Base-by-base conservation (phyloP, 2,113 vertebrate genomes). In the Calidris pugnax region DNA sequence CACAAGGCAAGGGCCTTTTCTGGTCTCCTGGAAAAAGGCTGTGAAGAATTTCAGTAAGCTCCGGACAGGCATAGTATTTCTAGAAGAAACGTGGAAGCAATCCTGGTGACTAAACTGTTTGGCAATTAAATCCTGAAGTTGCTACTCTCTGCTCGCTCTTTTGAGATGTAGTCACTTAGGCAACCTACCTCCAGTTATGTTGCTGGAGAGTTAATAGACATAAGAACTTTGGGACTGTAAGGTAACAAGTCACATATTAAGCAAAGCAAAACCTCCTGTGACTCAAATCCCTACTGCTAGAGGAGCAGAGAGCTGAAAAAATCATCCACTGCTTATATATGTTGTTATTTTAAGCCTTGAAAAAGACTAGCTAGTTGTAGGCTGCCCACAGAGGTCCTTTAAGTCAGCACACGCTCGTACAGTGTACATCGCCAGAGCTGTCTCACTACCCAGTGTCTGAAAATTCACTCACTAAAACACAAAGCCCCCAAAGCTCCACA, bases 111-210 rank as follows among this genome's bases (percentile, higher is more conserved):
- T 68, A 32, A 95, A 78, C 33, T 77, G 48, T 85, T 85, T 84
- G 89, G 72, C 79, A 94, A 77, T 85, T 91, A 87, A 83, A 60
- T 60, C 73, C 63, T 94, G 41, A 74, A 81, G 60, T 51, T 78
- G 47, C n/a, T 82, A 64, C 33, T 91, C 84, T 71, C 66, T 63
- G 47, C 73, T 79, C 53, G 14, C 43, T 60, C 30, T 43, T 78
- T 73, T 39, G 18, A 95, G 68, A 76, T 63, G 32, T 14, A 86
- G 62, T 72, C 59, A 48, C 48, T 82, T 43, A 27, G 51, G 30
- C 57, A 74, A 72, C 26, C 32, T 62, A 62, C 60, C 62, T 92
- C 57, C 66, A 77, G 80, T 83, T 81, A 41, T 0, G 1, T 55
- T 76, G 45, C 51, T 82, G 30, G 53, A 75, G 30, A 57, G 24